Conservation (phyloP, 2,888 invertebrate genomes). For the Pammene aurita region DNA sequence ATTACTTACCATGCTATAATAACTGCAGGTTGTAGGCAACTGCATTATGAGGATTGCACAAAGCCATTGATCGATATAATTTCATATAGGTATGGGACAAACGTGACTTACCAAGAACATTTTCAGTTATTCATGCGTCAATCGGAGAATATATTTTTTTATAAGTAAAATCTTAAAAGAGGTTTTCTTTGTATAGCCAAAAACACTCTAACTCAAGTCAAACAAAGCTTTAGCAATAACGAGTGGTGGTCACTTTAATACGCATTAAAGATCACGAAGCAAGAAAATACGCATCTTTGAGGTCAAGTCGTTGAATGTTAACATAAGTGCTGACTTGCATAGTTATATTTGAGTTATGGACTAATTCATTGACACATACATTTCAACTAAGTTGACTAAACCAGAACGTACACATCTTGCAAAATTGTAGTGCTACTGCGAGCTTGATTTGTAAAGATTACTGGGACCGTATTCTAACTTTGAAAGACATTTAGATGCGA, state of each 20-base stretch:
- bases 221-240: background rate
- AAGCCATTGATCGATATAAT: too few relatives aligned
- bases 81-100: too few relatives aligned
- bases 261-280: background rate
- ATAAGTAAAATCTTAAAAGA: too few relatives aligned
- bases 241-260: background rate
- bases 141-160: too few relatives aligned
- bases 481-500: too few relatives aligned
- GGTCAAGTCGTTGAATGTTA: slow-evolving; percentile 3
- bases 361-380: slow-evolving; percentile 9
- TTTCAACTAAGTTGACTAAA: background rate
- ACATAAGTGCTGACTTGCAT: slow-evolving; percentile 17
- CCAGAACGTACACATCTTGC: background rate
- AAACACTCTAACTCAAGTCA: background rate
- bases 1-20: too few relatives aligned
- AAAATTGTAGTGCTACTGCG: slow-evolving; percentile 1
- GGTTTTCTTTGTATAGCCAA: background rate
- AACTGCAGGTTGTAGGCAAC: too few relatives aligned
- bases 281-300: slow-evolving; percentile 8
- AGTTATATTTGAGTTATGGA: slow-evolving; percentile 10
- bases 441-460: background rate
- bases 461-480: too few relatives aligned
- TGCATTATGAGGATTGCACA: too few relatives aligned
- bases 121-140: too few relatives aligned
- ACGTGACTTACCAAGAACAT: too few relatives aligned